A percentile compares a stretch with the other conserved stretches of the same genome.
phyloP scores from a whole-genome alignment of 92 coral and sea anemone species.

The Virgularia gustaviana region DNA sequence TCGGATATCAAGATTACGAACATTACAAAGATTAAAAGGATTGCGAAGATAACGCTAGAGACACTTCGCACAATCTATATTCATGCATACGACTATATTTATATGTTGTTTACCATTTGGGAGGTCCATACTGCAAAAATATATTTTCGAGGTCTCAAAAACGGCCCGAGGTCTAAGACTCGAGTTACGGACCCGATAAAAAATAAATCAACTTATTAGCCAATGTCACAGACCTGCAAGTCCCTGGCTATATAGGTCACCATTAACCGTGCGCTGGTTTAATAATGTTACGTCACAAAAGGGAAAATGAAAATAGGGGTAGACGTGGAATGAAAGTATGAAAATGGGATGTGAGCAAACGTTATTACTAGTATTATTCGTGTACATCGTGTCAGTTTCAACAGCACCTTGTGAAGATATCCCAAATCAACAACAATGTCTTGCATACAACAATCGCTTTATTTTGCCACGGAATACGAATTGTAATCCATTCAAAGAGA shows the following conservation, averaged over 20 bases:
- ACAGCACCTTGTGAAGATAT: constrained; percentile 65
- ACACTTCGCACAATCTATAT: too few relatives aligned
- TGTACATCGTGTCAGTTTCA: constrained; percentile 13
- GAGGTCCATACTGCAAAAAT: too few relatives aligned
- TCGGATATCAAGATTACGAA: too few relatives aligned
- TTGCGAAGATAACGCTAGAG: too few relatives aligned
- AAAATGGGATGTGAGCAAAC: background rate
- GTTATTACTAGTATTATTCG: background rate
- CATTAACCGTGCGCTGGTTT: background rate
- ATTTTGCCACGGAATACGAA: constrained; percentile 65
- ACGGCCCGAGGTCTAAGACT: too few relatives aligned
- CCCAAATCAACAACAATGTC: constrained; percentile 74
- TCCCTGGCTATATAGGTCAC: background rate
- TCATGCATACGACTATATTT: too few relatives aligned
- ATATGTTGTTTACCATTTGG: too few relatives aligned
- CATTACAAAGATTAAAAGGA: too few relatives aligned
- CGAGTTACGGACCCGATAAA: too few relatives aligned
- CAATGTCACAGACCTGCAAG: too few relatives aligned
- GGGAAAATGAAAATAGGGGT: background rate
- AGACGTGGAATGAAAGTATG: background rate
- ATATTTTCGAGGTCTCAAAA: too few relatives aligned
- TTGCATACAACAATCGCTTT: constrained; percentile 72
- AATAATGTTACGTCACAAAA: background rate
- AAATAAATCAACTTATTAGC: too few relatives aligned
- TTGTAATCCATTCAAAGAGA: constrained; percentile 66